Evolutionary conservation across 2,888 invertebrate species (phyloP), one percentile per base, ranked within the genome.

Genomic region (Hermaeophaga mercurialis): DNA sequence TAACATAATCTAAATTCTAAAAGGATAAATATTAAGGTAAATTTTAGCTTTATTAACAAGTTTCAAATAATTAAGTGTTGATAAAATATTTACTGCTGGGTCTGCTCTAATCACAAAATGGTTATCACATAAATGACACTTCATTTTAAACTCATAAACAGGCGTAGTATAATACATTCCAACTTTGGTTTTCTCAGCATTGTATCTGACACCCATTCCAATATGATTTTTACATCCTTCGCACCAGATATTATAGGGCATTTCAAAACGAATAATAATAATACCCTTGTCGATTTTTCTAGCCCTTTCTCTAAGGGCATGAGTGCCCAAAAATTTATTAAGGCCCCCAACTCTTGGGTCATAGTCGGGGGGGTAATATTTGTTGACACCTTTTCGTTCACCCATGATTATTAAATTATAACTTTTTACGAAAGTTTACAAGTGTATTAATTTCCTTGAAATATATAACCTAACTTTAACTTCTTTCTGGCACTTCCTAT

Each of bases 201-300:
- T 99, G 76, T 99, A 99, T 45, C 99, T 85, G 0, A 99, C 98
- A 1, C 99, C 98, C 97, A 98, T 99, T 22, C 97, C 99, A 54
- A 99, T 95, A 74, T 98, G 99, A 80, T 95, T 98, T 62, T 90
- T 89, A 75, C 99, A 99, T 49, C 97, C 97, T 31, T 94, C 93
- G 69, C 99, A 99, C 99, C 99, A 99, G 68, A 99, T 98, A 78
- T 99, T 99, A 74, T 96, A 99, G 0, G 99, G 99, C 97, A 99
- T 96, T 80, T 99, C 99, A 81, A 99, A 99, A 41, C 98, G 86
- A 64, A 96, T 95, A 62, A 95, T 91, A 17, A 96, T 85, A 68
- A 99, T 98, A 8, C 98, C 99, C 80, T 94, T 82, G 72, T 94
- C 90, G 2, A 98, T 84, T 77, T 99, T 99, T n/a, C 91, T 82